Conservation (phyloP, 2,113 vertebrate genomes). For the Cyanocitta stelleri region DNA sequence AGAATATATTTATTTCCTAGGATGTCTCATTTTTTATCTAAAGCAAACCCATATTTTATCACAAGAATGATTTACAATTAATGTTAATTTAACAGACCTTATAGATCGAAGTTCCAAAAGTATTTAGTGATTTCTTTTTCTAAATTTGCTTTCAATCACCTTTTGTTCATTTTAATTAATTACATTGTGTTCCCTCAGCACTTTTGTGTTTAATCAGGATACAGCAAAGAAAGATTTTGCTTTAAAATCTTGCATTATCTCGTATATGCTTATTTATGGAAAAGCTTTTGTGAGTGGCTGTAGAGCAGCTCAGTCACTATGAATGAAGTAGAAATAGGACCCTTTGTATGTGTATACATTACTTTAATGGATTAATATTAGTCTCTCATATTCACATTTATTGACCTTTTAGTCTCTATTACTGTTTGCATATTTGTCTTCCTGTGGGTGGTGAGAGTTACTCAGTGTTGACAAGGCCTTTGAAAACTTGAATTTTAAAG, state of each 20-base stretch:
- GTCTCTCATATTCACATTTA: not conserved
- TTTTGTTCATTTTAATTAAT: slow-evolving; percentile 1
- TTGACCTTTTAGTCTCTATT: not conserved
- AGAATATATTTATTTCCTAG: not conserved
- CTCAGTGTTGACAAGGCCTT: not conserved
- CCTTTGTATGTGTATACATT: not conserved
- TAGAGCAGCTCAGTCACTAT: not conserved
- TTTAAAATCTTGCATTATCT: not conserved
- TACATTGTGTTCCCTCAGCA: not conserved
- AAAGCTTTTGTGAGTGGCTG: not conserved
- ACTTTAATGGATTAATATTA: not conserved
- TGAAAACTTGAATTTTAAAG: not conserved
- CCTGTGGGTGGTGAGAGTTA: not conserved
- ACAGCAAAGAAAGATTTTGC: not conserved
- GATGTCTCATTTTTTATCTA: not conserved
- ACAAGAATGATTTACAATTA: not conserved
- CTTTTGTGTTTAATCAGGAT: not conserved
- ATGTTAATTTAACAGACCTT: not conserved
- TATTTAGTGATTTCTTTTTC: not conserved
- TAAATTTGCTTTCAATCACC: not conserved
- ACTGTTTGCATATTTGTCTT: not conserved
- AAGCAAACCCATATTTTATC: not conserved
- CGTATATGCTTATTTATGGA: not conserved
- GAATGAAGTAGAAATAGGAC: not conserved
- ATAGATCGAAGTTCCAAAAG: not conserved